These are phyloP conservation scores for Andricus grossulariae DNA, from an alignment of 1,140 invertebrate species.

Conservation along the genomic window DNA sequence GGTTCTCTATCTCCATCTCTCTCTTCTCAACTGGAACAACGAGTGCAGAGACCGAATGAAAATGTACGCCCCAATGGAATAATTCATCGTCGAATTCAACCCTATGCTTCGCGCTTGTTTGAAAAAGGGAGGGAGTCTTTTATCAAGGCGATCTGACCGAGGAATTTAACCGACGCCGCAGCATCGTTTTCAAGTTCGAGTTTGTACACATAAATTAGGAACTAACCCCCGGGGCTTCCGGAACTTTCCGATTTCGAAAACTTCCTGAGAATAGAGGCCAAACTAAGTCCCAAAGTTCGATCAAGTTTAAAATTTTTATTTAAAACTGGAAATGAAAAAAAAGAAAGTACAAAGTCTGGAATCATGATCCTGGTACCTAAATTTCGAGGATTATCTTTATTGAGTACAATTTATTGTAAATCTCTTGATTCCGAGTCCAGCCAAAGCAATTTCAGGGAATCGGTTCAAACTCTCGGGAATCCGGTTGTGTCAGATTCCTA, in stretches of 20 bases:
- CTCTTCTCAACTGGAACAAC: slow-evolving; percentile 2
- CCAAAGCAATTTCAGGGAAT: not conserved
- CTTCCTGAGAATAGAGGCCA: too few relatives aligned
- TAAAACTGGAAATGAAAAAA: too few relatives aligned
- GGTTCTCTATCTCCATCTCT: slow-evolving; percentile 16
- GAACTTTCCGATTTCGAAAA: too few relatives aligned
- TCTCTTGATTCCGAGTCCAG: not conserved
- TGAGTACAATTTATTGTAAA: too few relatives aligned
- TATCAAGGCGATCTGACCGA: not conserved
- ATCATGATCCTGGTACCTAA: too few relatives aligned
- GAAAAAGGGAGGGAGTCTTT: slow-evolving; percentile 8
- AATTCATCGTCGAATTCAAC: slow-evolving; percentile 24
- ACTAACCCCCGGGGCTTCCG: too few relatives aligned
- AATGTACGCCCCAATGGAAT: slow-evolving; percentile 30
- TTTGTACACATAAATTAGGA: not conserved
- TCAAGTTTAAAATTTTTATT: too few relatives aligned
- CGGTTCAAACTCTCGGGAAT: not conserved
- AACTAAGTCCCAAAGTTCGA: too few relatives aligned
- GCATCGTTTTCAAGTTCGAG: not conserved
- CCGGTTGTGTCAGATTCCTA: not conserved
- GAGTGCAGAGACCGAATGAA: not conserved
- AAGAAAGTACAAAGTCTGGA: too few relatives aligned
- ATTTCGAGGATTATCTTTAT: too few relatives aligned
- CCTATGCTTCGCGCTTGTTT: slow-evolving; percentile 16
- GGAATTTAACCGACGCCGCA: not conserved